Conservation (phyloP, 2,797 vertebrate species). For the Alouatta caraya region DNA sequence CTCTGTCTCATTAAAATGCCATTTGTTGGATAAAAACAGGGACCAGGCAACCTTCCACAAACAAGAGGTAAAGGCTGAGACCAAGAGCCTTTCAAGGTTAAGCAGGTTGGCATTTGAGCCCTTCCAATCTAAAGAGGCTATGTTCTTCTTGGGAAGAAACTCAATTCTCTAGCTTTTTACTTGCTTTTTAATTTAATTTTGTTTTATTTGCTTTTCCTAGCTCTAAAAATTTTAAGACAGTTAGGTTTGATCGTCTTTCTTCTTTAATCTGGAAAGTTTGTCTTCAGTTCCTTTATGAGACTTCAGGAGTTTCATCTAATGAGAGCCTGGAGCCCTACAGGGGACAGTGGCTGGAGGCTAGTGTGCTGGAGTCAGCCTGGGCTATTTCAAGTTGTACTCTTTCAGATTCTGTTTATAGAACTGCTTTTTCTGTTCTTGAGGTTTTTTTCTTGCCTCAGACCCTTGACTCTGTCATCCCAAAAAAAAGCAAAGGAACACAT, state of each 20-base stretch:
- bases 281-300: constrained; percentile 62
- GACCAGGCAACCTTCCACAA: background rate
- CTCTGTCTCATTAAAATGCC: background rate
- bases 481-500: background rate
- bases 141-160: background rate
- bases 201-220: background rate
- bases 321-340: constrained; percentile 18
- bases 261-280: constrained; percentile 63
- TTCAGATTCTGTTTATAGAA: constrained; percentile 71
- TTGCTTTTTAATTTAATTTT: background rate
- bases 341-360: constrained; percentile 24
- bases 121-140: background rate
- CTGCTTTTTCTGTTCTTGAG: constrained; percentile 57
- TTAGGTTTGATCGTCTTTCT: constrained; percentile 33
- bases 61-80: background rate
- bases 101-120: background rate
- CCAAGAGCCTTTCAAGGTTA: background rate
- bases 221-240: constrained; percentile 55
- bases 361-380: constrained; percentile 43
- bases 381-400: constrained; percentile 61
- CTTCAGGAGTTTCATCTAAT: constrained; percentile 37
- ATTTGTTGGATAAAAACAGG: background rate
- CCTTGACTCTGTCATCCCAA: constrained; percentile 48
- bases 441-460: constrained; percentile 57
- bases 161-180: background rate